phyloP scores from a whole-genome alignment of 2,888 invertebrate species.

The Deroplatys truncata region DNA sequence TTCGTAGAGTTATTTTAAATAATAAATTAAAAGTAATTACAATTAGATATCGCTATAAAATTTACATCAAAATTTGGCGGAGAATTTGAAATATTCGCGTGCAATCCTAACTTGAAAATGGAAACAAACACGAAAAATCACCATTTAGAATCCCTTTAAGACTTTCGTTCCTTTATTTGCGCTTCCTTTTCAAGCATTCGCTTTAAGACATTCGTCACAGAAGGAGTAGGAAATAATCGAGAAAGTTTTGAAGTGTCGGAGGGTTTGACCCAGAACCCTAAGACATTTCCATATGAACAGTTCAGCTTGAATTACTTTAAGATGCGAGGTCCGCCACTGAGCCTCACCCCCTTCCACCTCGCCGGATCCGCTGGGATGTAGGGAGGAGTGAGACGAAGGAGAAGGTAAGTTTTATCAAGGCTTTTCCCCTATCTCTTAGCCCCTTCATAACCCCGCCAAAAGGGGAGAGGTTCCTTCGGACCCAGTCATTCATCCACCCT shows the following conservation, averaged over 20 bases:
- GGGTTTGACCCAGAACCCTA: background rate
- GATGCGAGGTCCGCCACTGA: background rate
- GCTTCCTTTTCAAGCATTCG: background rate
- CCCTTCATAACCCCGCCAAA: constrained; percentile 5
- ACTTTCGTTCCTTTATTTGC: no score
- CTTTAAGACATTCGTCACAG: background rate
- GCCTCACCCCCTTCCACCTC: background rate
- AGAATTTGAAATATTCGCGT: no score
- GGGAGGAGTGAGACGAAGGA: background rate
- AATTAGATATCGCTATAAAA: no score
- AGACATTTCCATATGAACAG: background rate
- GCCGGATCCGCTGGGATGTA: background rate
- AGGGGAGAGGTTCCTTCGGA: background rate
- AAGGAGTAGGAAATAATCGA: background rate
- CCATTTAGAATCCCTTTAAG: no score
- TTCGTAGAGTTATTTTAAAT: no score
- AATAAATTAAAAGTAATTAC: no score
- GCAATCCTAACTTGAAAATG: no score
- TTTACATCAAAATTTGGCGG: no score
- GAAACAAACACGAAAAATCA: no score
- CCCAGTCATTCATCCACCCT: background rate
- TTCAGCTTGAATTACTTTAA: background rate
- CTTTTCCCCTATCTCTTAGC: background rate
- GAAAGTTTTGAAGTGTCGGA: background rate
- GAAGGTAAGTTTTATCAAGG: constrained; percentile 5